These are phyloP conservation scores for Acyrthosiphon pisum DNA, from an alignment of 1,140 invertebrate genomes.

Conservation along the genomic window DNA sequence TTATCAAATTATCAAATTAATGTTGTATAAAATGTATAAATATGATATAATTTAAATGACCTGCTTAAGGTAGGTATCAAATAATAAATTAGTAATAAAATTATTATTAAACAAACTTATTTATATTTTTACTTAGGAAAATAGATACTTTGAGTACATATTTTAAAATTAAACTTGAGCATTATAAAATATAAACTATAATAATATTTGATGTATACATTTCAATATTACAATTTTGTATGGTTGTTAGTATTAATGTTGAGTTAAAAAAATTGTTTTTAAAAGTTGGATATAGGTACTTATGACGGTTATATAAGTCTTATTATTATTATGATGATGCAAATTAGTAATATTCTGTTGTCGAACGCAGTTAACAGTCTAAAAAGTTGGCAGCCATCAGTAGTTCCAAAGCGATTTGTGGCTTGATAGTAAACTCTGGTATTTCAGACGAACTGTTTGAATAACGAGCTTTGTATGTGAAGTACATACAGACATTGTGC, in stretches of 20 bases:
- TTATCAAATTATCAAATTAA: too few relatives aligned
- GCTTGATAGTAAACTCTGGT: slow-evolving; percentile 97
- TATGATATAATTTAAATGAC: neutral
- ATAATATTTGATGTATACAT: too few relatives aligned
- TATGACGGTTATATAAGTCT: neutral
- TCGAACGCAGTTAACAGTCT: slow-evolving; percentile 80
- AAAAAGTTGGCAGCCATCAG: slow-evolving; percentile 99
- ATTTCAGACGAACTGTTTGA: slow-evolving; percentile 99
- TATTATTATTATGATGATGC: neutral
- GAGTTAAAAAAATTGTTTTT: neutral
- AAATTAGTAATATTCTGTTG: neutral
- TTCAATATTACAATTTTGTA: too few relatives aligned
- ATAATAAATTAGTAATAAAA: neutral
- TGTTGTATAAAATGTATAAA: too few relatives aligned
- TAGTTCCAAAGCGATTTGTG: slow-evolving; percentile 95
- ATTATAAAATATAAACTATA: too few relatives aligned
- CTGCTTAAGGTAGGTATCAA: neutral
- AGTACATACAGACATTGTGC: slow-evolving; percentile 99
- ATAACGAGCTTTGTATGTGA: slow-evolving; percentile 98
- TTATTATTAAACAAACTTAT: neutral
- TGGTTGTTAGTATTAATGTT: too few relatives aligned
- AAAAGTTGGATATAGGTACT: neutral
- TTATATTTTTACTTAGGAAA: neutral
- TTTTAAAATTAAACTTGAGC: neutral
- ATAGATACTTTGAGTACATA: neutral